Evolutionary conservation across 35 echinoderm and acorn worm genomes (phyloP).

Genomic region (Diadema setosum): DNA sequence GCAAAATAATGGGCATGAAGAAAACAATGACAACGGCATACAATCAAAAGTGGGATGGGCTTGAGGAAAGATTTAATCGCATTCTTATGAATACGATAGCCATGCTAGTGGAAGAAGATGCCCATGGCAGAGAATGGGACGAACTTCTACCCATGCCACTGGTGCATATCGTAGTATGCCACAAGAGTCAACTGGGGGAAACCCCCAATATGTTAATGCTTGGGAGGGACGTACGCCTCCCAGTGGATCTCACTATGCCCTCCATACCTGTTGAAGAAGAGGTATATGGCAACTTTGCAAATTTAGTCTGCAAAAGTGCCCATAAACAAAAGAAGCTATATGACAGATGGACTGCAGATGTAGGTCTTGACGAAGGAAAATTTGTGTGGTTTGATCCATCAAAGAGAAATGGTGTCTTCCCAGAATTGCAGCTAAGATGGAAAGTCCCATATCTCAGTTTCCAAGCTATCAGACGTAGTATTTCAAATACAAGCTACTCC

Average conservation of each 20-base stretch:
- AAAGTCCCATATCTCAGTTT: slow-evolving; percentile 5
- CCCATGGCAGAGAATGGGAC: too few species aligned
- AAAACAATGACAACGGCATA: slow-evolving; percentile 26
- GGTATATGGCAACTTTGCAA: background rate
- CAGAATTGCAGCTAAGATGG: slow-evolving; percentile 25
- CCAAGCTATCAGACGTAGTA: slow-evolving; percentile 19
- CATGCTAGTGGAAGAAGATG: too few species aligned
- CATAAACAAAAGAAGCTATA: slow-evolving; percentile 25
- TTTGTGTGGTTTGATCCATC: slow-evolving; percentile 22
- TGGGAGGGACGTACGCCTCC: too few species aligned
- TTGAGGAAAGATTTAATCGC: too few species aligned
- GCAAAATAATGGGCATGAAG: slow-evolving; percentile 37
- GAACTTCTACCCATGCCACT: background rate
- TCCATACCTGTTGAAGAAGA: background rate
- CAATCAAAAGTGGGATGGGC: slow-evolving; percentile 47
- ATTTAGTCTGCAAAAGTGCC: background rate
- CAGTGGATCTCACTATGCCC: too few species aligned
- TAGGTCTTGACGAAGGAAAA: background rate
- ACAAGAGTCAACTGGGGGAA: too few species aligned
- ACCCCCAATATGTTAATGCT: too few species aligned
- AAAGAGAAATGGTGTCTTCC: slow-evolving; percentile 15
- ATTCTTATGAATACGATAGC: too few species aligned
- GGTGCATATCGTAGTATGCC: slow-evolving; percentile 13
- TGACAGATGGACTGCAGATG: background rate
- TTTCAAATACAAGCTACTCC: slow-evolving; percentile 9